Percentiles rank a stretch among this genome's conserved stretches.
phyloP scores from a whole-genome alignment of 1,140 invertebrate genomes.

The Hestina assimilis region DNA sequence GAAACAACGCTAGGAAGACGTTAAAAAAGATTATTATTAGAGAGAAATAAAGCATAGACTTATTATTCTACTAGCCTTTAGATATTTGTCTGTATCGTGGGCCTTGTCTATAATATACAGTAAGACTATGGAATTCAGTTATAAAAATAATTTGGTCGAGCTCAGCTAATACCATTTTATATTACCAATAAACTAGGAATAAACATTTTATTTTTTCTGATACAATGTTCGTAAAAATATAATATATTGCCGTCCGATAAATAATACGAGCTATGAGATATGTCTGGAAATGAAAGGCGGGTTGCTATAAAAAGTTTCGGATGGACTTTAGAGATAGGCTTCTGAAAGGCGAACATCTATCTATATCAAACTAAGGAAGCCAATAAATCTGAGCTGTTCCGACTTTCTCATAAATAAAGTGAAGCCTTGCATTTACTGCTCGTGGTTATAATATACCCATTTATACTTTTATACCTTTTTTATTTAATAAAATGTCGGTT shows the following conservation, averaged over 20 bases:
- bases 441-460: background rate
- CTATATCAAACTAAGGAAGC: conserved; percentile 56
- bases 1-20: too few relatives aligned
- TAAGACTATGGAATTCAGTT: background rate
- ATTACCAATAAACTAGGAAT: conserved; percentile 1
- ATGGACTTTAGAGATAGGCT: conserved; percentile 52
- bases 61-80: too few relatives aligned
- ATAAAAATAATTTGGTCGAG: background rate
- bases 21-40: too few relatives aligned
- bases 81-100: too few relatives aligned
- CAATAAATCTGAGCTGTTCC: conserved; percentile 64
- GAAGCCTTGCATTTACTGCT: conserved; percentile 31
- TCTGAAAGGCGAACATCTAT: conserved; percentile 51
- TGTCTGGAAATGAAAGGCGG: conserved; percentile 39
- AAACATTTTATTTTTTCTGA: conserved; percentile 11
- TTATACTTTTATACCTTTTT: too few relatives aligned
- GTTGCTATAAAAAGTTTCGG: conserved; percentile 58
- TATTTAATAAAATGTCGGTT: too few relatives aligned
- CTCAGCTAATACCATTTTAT: background rate
- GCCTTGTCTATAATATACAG: too few relatives aligned
- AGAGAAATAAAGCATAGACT: too few relatives aligned
- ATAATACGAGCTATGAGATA: conserved; percentile 48
- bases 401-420: conserved; percentile 59
- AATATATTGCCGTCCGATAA: conserved; percentile 48
- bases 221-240: conserved; percentile 38